Conservation (phyloP, 2,888 invertebrate genomes). For the Oasisia sp. region DNA sequence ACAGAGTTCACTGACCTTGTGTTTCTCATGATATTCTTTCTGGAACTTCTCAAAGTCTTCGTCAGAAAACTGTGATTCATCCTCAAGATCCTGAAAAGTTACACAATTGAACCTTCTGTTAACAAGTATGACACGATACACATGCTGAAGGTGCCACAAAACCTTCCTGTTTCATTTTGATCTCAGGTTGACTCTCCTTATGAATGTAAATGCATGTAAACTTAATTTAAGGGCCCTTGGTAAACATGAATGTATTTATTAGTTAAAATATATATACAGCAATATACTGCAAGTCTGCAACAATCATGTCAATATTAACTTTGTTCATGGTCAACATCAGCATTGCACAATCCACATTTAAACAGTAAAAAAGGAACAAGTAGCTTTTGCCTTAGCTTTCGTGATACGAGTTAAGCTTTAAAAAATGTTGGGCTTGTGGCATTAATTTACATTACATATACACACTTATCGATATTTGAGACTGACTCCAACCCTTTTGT, state of each 20-base stretch:
- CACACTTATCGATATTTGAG: too few relatives aligned
- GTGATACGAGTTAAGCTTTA: neutral
- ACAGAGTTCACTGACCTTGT: constrained; percentile 34
- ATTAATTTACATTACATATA: too few relatives aligned
- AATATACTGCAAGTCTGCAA: neutral
- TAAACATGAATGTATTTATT: neutral
- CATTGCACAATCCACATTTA: neutral
- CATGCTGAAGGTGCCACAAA: neutral
- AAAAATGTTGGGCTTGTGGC: too few relatives aligned
- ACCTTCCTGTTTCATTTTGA: neutral
- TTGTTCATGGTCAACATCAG: too few relatives aligned
- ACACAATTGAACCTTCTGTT: neutral
- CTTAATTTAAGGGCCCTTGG: neutral
- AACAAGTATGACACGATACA: neutral
- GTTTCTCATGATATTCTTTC: constrained; percentile 44
- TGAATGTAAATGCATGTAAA: too few relatives aligned
- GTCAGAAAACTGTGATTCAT: constrained; percentile 83
- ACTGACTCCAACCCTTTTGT: too few relatives aligned
- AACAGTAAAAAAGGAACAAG: neutral
- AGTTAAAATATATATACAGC: neutral
- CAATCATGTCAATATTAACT: neutral
- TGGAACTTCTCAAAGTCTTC: constrained; percentile 83
- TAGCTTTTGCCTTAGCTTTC: neutral
- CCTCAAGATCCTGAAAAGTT: constrained; percentile 73
- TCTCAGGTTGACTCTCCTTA: too few relatives aligned